A percentile compares a stretch with the other conserved stretches of the same genome.
phyloP scores from a whole-genome alignment of 2,113 vertebrate species.

The Thunnus maccoyii region DNA sequence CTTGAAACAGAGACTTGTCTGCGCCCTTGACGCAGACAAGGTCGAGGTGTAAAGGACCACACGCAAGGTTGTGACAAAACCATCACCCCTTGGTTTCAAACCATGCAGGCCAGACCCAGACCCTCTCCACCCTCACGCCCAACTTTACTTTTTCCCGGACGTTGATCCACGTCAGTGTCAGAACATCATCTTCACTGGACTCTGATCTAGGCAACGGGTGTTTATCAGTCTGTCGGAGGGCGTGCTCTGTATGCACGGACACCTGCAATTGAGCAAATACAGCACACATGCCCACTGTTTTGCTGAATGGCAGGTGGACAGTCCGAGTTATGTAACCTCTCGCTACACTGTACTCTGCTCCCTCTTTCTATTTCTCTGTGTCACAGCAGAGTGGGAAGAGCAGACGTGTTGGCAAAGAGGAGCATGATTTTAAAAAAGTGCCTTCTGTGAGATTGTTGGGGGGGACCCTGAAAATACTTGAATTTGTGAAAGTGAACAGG shows the following conservation, averaged over 20 bases:
- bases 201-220: conserved; percentile 14
- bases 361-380: conserved; percentile 9
- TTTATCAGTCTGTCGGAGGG: conserved; percentile 23
- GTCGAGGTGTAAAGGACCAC: conserved; percentile 9
- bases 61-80: neutral
- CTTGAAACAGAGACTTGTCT: conserved; percentile 33
- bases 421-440: conserved; percentile 58
- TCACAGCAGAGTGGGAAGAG: conserved; percentile 53
- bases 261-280: conserved; percentile 15
- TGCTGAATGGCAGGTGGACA: conserved; percentile 23
- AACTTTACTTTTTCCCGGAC: conserved; percentile 14
- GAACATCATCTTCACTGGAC: conserved; percentile 24
- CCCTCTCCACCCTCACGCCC: conserved; percentile 13
- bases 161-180: conserved; percentile 5
- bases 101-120: neutral
- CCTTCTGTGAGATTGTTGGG: conserved; percentile 74
- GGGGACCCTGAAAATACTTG: conserved; percentile 79
- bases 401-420: conserved; percentile 8
- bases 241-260: conserved; percentile 14
- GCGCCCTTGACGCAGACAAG: neutral
- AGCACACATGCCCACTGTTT: neutral
- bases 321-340: conserved; percentile 52
- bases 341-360: conserved; percentile 32
- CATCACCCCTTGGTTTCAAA: neutral
- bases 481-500: conserved; percentile 59